These are phyloP conservation scores for Drosophila sechellia DNA, from an alignment of 1,140 invertebrate genomes.

Conservation along the genomic window DNA sequence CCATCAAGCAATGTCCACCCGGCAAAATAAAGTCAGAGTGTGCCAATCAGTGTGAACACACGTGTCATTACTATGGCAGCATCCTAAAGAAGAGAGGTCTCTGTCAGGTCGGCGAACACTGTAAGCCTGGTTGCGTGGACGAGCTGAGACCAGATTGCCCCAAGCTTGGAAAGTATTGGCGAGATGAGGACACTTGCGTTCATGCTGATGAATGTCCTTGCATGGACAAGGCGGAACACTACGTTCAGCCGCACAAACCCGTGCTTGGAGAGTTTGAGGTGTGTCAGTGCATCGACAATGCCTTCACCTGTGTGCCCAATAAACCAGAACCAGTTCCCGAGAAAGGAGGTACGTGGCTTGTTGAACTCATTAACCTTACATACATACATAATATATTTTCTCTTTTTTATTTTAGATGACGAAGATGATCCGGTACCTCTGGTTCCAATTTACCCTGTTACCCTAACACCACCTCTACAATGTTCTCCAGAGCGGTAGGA, in stretches of 20 bases:
- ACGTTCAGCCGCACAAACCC: conserved; percentile 85
- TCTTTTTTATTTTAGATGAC: conserved; percentile 9
- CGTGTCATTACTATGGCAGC: conserved; percentile 86
- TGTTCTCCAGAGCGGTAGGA: conserved; percentile 85
- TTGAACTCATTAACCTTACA: too few species aligned
- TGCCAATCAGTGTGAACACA: conserved; percentile 87
- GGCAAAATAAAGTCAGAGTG: conserved; percentile 86
- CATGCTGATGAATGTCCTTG: conserved; percentile 89
- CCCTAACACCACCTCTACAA: conserved; percentile 85
- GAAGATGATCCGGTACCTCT: conserved; percentile 3
- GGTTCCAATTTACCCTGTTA: conserved; percentile 82
- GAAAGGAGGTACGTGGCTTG: not conserved
- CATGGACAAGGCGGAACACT: conserved; percentile 86
- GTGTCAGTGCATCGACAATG: conserved; percentile 92
- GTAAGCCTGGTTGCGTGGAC: conserved; percentile 84
- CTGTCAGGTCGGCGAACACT: conserved; percentile 69
- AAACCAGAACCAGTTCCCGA: conserved; percentile 57
- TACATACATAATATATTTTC: not conserved
- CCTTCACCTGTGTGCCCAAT: conserved; percentile 87
- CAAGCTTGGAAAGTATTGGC: conserved; percentile 85
- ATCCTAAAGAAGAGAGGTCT: conserved; percentile 68
- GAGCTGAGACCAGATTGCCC: conserved; percentile 62
- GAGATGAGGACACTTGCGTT: conserved; percentile 89
- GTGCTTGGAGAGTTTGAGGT: conserved; percentile 84
- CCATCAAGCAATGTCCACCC: conserved; percentile 46